Percentiles rank a stretch among this genome's conserved stretches.
Evolutionary conservation across 2,113 vertebrate genomes (phyloP).

Genomic region (Plecotus auritus): DNA sequence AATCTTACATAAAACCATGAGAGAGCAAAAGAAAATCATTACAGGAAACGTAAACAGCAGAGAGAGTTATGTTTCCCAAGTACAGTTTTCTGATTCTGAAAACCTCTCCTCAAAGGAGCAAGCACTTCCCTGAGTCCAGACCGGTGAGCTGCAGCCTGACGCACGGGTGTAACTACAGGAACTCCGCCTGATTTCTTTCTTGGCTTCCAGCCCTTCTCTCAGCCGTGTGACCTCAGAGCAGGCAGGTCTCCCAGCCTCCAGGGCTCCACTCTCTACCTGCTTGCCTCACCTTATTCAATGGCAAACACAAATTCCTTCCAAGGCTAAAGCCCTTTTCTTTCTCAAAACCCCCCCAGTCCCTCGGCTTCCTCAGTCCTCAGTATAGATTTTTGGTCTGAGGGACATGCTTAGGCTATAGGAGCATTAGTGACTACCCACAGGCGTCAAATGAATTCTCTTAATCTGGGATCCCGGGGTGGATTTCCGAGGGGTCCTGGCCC

Average conservation of each 20-base stretch:
- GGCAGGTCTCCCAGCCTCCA: not conserved
- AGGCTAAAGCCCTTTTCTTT: not conserved
- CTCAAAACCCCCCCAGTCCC: not conserved
- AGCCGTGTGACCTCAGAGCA: not conserved
- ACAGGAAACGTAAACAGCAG: not conserved
- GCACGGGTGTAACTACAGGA: fast-evolving
- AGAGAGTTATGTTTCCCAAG: not conserved
- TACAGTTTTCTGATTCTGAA: not conserved
- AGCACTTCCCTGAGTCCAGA: not conserved
- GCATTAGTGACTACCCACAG: not conserved
- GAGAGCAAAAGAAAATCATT: not conserved
- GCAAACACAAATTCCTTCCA: not conserved
- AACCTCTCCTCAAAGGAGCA: not conserved
- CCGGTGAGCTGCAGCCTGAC: not conserved
- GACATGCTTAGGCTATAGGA: not conserved
- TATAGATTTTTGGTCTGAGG: not conserved
- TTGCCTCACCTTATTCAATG: not conserved
- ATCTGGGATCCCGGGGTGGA: not conserved
- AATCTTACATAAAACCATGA: not conserved
- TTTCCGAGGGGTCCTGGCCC: not conserved
- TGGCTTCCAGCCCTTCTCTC: not conserved
- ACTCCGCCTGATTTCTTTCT: not conserved
- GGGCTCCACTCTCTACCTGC: not conserved
- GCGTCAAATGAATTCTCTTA: slow-evolving; percentile 21
- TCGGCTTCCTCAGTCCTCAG: not conserved